Base-by-base conservation (phyloP, 2,888 invertebrate species). In the Coecobrya sp. region DNA sequence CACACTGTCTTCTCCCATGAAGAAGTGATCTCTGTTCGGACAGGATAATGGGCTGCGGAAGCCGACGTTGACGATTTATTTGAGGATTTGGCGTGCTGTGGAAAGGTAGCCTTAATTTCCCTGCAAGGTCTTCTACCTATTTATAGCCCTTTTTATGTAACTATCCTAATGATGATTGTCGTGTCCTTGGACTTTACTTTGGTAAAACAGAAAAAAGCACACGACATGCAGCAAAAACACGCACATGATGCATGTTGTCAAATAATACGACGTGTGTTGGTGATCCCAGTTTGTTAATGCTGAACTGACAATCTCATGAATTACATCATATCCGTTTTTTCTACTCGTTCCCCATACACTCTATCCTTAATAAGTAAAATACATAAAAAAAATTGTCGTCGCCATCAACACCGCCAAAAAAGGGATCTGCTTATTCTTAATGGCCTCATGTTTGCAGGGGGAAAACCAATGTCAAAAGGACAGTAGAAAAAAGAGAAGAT, bases 281-380 rank as follows among this genome's bases (percentile, higher is more conserved):
- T 19, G 73, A 76, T 19, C 45, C 42, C 22, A 45, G 19, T 76
- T 27, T 8, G 45, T 76, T 76, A 45, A 10, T 45, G 45, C 45
- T 49, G 10, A 76, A 45, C 42, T 4, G 10, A 22, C 42, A 19
- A 76, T 76, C 73, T 45, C 27, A 16, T 25, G 49, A 79, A 79
- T 79, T 79, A 79, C 52, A 79, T 36, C 36, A 10, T 7, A 42
- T 25, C 45, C 13, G 11, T 22, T 65, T 36, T n/a, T 42, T 19
- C 73, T n/a, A n/a, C 16, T 73, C 19, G 16, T n/a, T n/a, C n/a
- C n/a, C n/a, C 52, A 52, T 49, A 25, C 79, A 52, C 13, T 10
- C 42, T 25, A 65, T 65, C 65, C 22, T 76, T 79, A 79, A 79
- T 79, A 79, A 79, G 79, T 52, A 79, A 79, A 79, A 79, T 55